Evolutionary conservation across 2,888 invertebrate species (phyloP), one percentile per base, ranked within the genome.

Genomic region (Laspeyria flexula): DNA sequence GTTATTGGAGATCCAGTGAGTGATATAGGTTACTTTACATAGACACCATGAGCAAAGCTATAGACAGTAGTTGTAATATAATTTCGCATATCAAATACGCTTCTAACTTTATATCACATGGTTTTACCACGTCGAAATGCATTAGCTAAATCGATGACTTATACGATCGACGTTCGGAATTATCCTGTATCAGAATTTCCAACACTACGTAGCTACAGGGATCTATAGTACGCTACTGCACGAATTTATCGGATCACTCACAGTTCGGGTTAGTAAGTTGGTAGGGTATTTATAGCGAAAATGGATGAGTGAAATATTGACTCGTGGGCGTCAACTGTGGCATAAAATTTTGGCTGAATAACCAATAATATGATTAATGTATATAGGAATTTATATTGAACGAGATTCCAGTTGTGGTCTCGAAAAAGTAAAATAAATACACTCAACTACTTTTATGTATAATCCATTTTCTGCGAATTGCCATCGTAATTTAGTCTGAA

Each of bases 41-140:
- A n/a, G n/a, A n/a, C n/a, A n/a, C n/a, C 21, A 21, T 21, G 21
- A 21, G 21, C 21, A 21, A 5, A 21, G 21, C 21, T 21, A 5
- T 5, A 5, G 21, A 5, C 21, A 21, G 5, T 5, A 21, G 21
- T 5, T 21, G 5, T 21, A 21, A 3, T 21, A 21, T 25, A 25
- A 25, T 25, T 25, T 25, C 7, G 7, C 4, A 25, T 7, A 25
- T 1, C 7, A 29, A n/a, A 38, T 31, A 9, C 12, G 13, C n/a
- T n/a, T 11, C 30, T 23, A 18, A 30, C n/a, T 38, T 18, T 10
- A 37, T 10, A 30, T 39, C 53, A 18, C 44, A 18, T 16, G 34
- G 62, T 44, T 58, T 66, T 58, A 64, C 47, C 54, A 43, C 49
- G 33, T 62, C 51, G 43, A 41, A 25, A 23, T 35, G 53, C 53